Conservation (phyloP, 23 tunicate species). For the Ciona savignyi region DNA sequence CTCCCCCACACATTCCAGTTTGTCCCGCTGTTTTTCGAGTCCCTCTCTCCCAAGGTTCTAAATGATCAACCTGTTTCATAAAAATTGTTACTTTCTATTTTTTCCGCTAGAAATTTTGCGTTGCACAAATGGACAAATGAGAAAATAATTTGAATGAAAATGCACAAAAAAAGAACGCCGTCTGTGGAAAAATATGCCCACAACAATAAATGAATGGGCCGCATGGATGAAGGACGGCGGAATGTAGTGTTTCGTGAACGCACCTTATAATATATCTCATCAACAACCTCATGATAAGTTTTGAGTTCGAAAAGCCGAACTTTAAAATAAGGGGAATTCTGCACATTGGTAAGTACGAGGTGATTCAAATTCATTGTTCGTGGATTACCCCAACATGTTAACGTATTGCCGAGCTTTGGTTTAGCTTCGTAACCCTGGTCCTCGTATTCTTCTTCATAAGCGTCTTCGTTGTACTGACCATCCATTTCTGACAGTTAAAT, state of each 20-base stretch:
- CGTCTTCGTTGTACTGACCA: constrained; percentile 33
- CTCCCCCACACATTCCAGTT: constrained; percentile 99
- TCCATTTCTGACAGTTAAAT: too few species aligned
- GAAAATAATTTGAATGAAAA: background rate
- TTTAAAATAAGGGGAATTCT: constrained; percentile 92
- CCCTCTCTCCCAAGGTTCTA: constrained; percentile 98
- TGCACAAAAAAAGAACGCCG: too few species aligned
- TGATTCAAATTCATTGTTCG: constrained; percentile 98
- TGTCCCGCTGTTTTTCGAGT: constrained; percentile 93
- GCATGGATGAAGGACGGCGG: background rate
- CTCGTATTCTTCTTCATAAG: constrained; percentile 26
- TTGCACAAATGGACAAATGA: too few species aligned
- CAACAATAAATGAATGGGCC: too few species aligned
- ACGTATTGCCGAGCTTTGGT: constrained; percentile 65
- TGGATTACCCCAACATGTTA: constrained; percentile 89
- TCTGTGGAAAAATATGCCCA: too few species aligned
- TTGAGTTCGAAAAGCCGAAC: constrained; percentile 80
- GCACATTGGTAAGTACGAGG: constrained; percentile 88
- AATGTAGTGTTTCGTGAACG: constrained; percentile 1
- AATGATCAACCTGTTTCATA: constrained; percentile 55
- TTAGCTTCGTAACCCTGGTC: constrained; percentile 34
- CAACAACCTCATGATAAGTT: constrained; percentile 95
- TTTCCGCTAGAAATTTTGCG: too few species aligned
- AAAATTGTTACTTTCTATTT: background rate
- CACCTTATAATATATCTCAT: constrained; percentile 98